These are phyloP conservation scores for Patella ulyssiponensis DNA, from an alignment of 2,888 invertebrate genomes.

Conservation along the genomic window DNA sequence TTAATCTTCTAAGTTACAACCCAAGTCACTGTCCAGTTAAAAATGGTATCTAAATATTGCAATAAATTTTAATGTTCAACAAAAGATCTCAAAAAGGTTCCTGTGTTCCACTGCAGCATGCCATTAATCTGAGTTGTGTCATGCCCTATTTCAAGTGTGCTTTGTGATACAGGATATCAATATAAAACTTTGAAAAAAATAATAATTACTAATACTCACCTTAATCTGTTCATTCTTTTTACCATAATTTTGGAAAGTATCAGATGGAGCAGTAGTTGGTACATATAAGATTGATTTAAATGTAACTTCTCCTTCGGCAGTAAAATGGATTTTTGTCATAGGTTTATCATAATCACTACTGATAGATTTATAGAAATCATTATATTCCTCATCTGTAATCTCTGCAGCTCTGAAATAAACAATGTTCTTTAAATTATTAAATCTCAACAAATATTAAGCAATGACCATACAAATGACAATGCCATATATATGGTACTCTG, in stretches of 20 bases:
- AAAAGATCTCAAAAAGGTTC: no score
- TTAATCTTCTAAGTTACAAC: no score
- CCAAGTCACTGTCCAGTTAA: no score
- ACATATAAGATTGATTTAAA: conserved; percentile 97
- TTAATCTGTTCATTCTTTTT: conserved; percentile 95
- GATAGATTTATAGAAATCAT: conserved; percentile 94
- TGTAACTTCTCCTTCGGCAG: conserved; percentile 99
- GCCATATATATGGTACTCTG: no score
- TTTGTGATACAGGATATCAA: not conserved
- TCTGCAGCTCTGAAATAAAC: conserved; percentile 77
- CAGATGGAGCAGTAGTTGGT: conserved; percentile 89
- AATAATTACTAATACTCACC: conserved; percentile 60
- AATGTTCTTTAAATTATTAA: not conserved
- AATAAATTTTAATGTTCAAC: no score
- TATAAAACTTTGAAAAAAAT: not conserved
- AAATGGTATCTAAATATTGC: no score
- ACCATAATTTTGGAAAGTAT: conserved; percentile 96
- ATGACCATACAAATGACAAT: not conserved
- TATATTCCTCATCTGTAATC: conserved; percentile 90
- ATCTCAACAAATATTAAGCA: no score
- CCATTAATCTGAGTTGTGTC: no score
- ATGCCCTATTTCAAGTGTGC: no score
- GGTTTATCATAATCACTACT: conserved; percentile 91
- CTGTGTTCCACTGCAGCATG: no score
- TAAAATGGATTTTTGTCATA: conserved; percentile 91